A percentile compares a stretch with the other conserved stretches of the same genome.
Evolutionary conservation across 2,797 vertebrate species (phyloP).

Genomic region (Pteronotus mesoamericanus): DNA sequence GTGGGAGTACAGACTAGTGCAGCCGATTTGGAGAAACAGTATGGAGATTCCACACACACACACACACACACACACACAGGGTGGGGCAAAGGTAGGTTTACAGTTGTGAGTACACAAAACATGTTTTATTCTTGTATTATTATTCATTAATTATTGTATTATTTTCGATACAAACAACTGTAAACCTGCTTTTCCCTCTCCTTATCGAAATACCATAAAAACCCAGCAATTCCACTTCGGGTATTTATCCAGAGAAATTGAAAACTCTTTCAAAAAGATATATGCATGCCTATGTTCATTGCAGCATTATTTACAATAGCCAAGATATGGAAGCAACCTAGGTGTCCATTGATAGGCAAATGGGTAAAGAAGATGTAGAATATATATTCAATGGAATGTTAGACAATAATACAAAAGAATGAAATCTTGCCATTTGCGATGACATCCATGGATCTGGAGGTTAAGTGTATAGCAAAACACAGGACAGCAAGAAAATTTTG

Average conservation of each 20-base stretch:
- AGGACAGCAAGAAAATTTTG: slow-evolving; percentile 73
- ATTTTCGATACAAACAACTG: neutral
- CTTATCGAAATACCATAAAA: too few species aligned
- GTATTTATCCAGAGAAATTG: neutral
- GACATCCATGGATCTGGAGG: neutral
- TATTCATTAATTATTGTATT: neutral
- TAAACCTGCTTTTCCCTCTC: too few species aligned
- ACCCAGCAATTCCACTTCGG: neutral
- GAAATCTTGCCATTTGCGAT: neutral
- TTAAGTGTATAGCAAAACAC: slow-evolving; percentile 77
- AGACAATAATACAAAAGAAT: neutral
- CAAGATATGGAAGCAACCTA: neutral
- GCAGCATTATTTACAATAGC: neutral
- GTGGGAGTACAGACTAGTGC: neutral
- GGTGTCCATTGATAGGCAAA: neutral
- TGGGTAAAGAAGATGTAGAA: neutral
- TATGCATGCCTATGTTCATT: neutral
- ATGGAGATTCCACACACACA: neutral
- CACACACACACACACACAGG: too few species aligned
- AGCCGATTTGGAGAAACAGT: neutral
- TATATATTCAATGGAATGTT: neutral
- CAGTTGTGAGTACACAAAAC: neutral
- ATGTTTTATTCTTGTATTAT: neutral
- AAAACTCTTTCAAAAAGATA: neutral
- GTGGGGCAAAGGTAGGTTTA: neutral